phyloP scores from a whole-genome alignment of 2,888 invertebrate species.

The Drosophila koepferae region DNA sequence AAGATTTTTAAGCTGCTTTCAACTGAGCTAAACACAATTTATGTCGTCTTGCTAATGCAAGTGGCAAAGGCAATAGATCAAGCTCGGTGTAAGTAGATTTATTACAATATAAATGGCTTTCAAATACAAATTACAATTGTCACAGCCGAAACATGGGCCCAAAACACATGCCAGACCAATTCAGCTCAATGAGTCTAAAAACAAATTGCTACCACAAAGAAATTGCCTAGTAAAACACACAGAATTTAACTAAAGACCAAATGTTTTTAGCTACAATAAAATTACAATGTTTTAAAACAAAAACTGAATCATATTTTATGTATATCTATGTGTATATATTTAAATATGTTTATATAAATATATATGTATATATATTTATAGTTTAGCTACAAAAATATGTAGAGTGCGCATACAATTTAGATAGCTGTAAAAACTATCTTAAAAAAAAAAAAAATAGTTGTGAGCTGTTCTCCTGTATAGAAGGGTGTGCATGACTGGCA shows the following conservation, averaged over 20 bases:
- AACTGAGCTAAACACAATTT: neutral
- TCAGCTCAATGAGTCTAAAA: constrained; percentile 52
- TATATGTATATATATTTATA: constrained; percentile 12
- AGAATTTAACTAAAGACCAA: constrained; percentile 33
- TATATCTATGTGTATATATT: too few relatives aligned
- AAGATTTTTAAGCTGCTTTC: constrained; percentile 5
- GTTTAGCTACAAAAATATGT: constrained; percentile 17
- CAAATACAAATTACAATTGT: constrained; percentile 57
- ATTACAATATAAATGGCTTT: constrained; percentile 49
- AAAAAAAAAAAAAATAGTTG: constrained; percentile 9
- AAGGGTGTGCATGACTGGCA: neutral
- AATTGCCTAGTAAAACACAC: constrained; percentile 32
- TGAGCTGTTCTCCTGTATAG: neutral
- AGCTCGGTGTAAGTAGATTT: constrained; percentile 40
- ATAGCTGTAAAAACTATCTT: constrained; percentile 18
- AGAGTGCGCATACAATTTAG: constrained; percentile 9
- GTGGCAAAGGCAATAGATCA: constrained; percentile 31
- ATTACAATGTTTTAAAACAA: constrained; percentile 41
- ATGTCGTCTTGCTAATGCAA: constrained; percentile 1
- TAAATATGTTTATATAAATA: constrained; percentile 4
- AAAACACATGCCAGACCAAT: constrained; percentile 13
- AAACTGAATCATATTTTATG: constrained; percentile 6
- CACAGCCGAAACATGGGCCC: constrained; percentile 21
- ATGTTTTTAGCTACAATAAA: constrained; percentile 26
- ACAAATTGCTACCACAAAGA: constrained; percentile 26